phyloP scores from a whole-genome alignment of 2,797 vertebrate genomes.

The Leptatherina wallacei region DNA sequence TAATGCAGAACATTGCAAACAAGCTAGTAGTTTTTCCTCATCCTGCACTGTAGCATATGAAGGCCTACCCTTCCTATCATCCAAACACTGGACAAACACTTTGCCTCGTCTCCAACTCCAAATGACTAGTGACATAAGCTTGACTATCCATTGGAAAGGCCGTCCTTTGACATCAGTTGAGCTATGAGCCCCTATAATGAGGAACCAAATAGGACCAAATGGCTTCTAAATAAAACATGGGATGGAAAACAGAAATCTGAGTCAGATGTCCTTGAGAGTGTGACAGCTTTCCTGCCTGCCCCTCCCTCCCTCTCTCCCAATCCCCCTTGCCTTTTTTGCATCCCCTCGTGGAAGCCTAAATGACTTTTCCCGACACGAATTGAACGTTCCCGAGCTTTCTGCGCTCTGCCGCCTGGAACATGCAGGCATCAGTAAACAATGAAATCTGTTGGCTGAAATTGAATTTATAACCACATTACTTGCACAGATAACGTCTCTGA shows the following conservation, averaged over 20 bases:
- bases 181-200: slow-evolving; percentile 72
- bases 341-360: slow-evolving; percentile 76
- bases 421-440: slow-evolving; percentile 93
- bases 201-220: slow-evolving; percentile 79
- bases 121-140: slow-evolving; percentile 43
- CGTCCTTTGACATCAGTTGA: slow-evolving; percentile 62
- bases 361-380: slow-evolving; percentile 84
- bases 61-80: slow-evolving; percentile 35
- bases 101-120: slow-evolving; percentile 11
- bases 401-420: slow-evolving; percentile 73
- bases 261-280: slow-evolving; percentile 79
- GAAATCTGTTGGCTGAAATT: slow-evolving; percentile 91
- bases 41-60: neutral
- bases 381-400: slow-evolving; percentile 77
- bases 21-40: slow-evolving; percentile 31
- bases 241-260: slow-evolving; percentile 69
- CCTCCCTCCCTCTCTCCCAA: neutral
- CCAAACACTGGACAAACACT: slow-evolving; percentile 30
- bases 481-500: slow-evolving; percentile 92
- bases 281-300: slow-evolving; percentile 64
- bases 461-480: slow-evolving; percentile 98
- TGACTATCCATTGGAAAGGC: slow-evolving; percentile 17
- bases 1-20: slow-evolving; percentile 20
- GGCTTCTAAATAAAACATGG: slow-evolving; percentile 86
- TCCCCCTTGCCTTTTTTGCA: slow-evolving; percentile 70